Evolutionary conservation across 92 coral and sea anemone genomes (phyloP).

Genomic region (Phenganax marumi): DNA sequence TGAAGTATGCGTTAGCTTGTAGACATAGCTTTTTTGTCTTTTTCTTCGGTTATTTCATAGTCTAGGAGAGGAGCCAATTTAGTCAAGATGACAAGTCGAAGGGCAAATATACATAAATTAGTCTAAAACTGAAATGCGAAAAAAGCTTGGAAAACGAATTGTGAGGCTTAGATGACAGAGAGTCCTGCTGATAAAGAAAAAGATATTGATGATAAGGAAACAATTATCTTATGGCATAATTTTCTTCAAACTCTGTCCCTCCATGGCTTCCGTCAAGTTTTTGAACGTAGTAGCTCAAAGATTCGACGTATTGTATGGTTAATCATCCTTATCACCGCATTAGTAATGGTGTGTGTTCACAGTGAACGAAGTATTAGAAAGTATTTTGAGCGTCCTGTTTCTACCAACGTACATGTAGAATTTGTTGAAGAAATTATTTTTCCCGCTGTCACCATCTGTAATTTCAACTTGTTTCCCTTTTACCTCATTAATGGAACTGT

Average conservation of each 20-base stretch:
- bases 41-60: too few species aligned
- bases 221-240: slow-evolving; percentile 76
- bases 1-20: background rate
- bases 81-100: too few species aligned
- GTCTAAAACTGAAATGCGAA: background rate
- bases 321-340: slow-evolving; percentile 66
- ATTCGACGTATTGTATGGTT: slow-evolving; percentile 83
- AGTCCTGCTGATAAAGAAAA: slow-evolving; percentile 13
- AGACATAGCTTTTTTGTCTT: background rate
- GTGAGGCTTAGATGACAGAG: slow-evolving; percentile 33
- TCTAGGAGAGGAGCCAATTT: too few species aligned
- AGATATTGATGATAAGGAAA: slow-evolving; percentile 39
- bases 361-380: slow-evolving; percentile 85
- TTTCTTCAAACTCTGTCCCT: slow-evolving; percentile 88
- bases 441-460: slow-evolving; percentile 94
- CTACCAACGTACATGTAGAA: slow-evolving; percentile 95
- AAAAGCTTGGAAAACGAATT: background rate
- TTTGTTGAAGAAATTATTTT: slow-evolving; percentile 84
- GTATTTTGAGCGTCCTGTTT: slow-evolving; percentile 87
- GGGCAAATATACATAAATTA: background rate
- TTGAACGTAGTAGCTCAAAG: slow-evolving; percentile 74
- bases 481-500: slow-evolving; percentile 92
- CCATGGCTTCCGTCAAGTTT: slow-evolving; percentile 92
- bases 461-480: slow-evolving; percentile 88
- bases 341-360: slow-evolving; percentile 73